phyloP scores from a whole-genome alignment of 2,113 vertebrate genomes.

The Camelus bactrianus region DNA sequence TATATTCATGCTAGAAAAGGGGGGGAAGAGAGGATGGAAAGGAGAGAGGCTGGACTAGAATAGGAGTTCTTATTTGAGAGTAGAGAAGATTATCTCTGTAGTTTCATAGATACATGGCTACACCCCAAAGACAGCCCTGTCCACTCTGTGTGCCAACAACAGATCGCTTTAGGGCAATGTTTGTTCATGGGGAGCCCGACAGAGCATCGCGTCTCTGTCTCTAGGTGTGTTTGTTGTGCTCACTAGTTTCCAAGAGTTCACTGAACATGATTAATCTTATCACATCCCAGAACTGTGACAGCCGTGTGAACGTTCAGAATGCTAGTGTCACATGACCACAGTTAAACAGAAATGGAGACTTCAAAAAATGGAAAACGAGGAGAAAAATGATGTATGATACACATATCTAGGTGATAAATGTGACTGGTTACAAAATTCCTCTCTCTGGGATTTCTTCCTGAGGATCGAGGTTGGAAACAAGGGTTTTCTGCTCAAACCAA shows the following conservation, averaged over 20 bases:
- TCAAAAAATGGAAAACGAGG: conserved; percentile 49
- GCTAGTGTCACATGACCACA: not conserved
- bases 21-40: not conserved
- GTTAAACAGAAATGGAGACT: conserved; percentile 56
- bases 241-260: conserved; percentile 4
- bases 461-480: conserved; percentile 1
- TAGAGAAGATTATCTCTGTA: not conserved
- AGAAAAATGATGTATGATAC: conserved; percentile 8
- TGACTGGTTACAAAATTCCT: conserved; percentile 53
- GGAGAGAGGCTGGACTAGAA: not conserved
- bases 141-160: not conserved
- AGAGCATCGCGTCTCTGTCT: not conserved
- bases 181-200: not conserved
- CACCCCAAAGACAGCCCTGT: not conserved
- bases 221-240: not conserved
- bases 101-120: not conserved
- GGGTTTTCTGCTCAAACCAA: conserved; percentile 17
- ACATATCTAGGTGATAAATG: not conserved
- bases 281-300: conserved; percentile 1
- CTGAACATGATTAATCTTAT: not conserved
- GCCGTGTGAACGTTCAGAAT: not conserved
- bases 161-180: not conserved
- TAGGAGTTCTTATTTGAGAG: not conserved
- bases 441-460: conserved; percentile 41
- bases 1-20: not conserved